A percentile compares a stretch with the other conserved stretches of the same genome.
Evolutionary conservation across 2,113 vertebrate genomes (phyloP).

Genomic region (Cettia cetti): DNA sequence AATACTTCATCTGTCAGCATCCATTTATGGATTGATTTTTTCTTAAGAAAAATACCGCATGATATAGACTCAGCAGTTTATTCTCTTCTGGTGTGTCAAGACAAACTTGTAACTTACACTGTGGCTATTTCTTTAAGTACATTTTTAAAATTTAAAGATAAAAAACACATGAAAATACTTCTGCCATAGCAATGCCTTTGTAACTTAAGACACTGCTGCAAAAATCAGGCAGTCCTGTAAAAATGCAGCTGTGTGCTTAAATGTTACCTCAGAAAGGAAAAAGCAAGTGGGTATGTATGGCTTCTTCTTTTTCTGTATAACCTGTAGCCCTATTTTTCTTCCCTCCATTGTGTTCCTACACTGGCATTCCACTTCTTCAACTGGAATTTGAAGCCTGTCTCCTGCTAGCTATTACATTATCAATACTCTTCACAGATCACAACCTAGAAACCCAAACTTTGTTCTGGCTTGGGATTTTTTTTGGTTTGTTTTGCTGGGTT

Average conservation of each 20-base stretch:
- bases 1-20: neutral
- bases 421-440: neutral
- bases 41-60: neutral
- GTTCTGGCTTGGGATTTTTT: accelerated
- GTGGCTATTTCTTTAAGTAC: neutral
- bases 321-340: neutral
- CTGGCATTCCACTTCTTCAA: neutral
- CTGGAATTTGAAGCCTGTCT: neutral
- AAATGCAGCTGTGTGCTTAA: neutral
- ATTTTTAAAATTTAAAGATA: neutral
- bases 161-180: neutral
- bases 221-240: neutral
- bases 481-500: neutral
- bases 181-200: neutral
- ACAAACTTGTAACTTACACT: neutral
- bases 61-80: neutral
- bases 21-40: neutral
- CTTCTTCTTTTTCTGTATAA: neutral
- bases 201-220: neutral
- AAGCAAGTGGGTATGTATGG: neutral
- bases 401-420: neutral
- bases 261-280: neutral
- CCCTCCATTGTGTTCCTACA: neutral
- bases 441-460: neutral
- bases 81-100: neutral